Evolutionary conservation across 2,797 vertebrate genomes (phyloP).

Genomic region (Petrocephalus schoutedeni): DNA sequence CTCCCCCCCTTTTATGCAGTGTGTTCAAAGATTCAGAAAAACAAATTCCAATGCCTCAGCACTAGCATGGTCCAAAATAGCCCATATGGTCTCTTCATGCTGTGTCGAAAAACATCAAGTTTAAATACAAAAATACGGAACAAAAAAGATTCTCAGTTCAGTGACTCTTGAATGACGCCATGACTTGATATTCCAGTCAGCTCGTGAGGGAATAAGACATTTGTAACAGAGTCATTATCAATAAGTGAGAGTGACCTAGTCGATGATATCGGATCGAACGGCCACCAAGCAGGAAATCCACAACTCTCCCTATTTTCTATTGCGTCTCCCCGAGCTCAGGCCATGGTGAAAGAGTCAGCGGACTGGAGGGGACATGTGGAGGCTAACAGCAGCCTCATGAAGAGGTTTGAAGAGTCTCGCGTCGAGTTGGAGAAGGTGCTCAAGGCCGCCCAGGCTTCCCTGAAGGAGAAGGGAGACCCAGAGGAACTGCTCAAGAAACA

Average conservation of each 20-base stretch:
- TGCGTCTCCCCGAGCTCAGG: conserved; percentile 52
- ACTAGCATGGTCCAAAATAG: neutral
- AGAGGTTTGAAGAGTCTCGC: conserved; percentile 93
- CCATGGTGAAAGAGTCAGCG: conserved; percentile 80
- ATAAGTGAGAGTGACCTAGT: neutral
- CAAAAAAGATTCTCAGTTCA: neutral
- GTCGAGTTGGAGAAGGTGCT: conserved; percentile 90
- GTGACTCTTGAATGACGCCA: neutral
- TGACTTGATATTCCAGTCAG: neutral
- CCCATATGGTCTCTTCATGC: neutral
- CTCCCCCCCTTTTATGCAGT: neutral
- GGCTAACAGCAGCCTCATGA: conserved; percentile 90
- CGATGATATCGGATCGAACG: neutral
- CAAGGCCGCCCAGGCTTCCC: conserved; percentile 72
- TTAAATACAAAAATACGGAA: neutral
- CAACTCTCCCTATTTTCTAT: neutral
- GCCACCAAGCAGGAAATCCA: neutral
- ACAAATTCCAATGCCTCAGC: neutral
- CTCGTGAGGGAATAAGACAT: neutral
- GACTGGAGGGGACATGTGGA: conserved; percentile 90
- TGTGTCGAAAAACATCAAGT: neutral
- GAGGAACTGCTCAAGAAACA: conserved; percentile 88
- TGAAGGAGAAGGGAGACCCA: conserved; percentile 84
- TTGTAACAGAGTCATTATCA: neutral
- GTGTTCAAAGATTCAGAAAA: neutral